Conservation (phyloP, 2,797 vertebrate species). For the Lacerta viridis region DNA sequence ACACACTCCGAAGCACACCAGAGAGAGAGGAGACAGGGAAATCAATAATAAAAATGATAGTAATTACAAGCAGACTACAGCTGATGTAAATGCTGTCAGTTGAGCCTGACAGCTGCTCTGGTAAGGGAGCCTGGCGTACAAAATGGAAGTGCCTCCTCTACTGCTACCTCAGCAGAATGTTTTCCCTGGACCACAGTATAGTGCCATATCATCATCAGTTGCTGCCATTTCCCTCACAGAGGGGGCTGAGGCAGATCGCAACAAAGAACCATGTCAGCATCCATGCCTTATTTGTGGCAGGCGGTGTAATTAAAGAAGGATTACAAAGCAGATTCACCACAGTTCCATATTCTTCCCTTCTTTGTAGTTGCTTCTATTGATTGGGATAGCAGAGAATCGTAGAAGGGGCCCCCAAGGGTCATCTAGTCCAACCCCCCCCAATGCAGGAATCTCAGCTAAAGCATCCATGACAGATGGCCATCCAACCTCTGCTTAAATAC, state of each 20-base stretch:
- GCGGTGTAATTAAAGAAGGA: constrained; percentile 36
- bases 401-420: too few species aligned
- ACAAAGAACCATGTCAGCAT: rapidly evolving
- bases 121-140: constrained; percentile 44
- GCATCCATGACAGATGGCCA: too few species aligned
- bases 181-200: constrained; percentile 15
- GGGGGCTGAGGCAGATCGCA: constrained; percentile 29
- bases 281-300: constrained; percentile 4
- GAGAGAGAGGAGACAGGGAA: rapidly evolving
- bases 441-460: too few species aligned
- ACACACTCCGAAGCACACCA: constrained; percentile 2
- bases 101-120: constrained; percentile 61
- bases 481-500: too few species aligned
- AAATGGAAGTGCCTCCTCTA: constrained; percentile 56
- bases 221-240: constrained; percentile 35
- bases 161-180: constrained; percentile 48
- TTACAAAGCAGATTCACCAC: constrained; percentile 52
- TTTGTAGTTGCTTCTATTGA: not conserved
- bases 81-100: constrained; percentile 55
- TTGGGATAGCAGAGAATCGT: too few species aligned
- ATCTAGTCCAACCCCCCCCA: too few species aligned
- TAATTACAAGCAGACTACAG: constrained; percentile 42
- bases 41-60: constrained; percentile 37
- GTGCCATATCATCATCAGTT: constrained; percentile 42
- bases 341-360: constrained; percentile 3